Base-by-base conservation (phyloP, 2,888 invertebrate genomes). In the Troides oblongomaculatus region DNA sequence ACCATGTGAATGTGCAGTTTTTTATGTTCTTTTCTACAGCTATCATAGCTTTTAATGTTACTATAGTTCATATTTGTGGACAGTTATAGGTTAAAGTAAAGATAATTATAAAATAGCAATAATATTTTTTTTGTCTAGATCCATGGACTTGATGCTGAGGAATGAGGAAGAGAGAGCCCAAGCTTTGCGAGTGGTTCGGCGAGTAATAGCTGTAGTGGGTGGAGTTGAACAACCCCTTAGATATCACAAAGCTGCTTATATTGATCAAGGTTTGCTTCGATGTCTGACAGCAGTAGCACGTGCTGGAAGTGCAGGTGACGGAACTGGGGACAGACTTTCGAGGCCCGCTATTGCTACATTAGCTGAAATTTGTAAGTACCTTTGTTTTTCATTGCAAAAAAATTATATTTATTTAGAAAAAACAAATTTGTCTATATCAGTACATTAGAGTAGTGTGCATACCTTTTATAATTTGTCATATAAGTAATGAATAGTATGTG, bases 131-230 rank as follows among this genome's bases (percentile, higher is more conserved):
- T 17, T 10, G 14, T 46, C 46, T 17, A 97, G 97, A 81, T 98
- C 97, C 75, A 94, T 99, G 84, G 99, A 99, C 90, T 93, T 99
- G 73, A 95, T 96, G 87, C 92, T 98, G 63, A 96, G 96, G 78
- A 98, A 98, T 87, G 99, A 99, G 85, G 95, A 97, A 76, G 99
- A 99, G 86, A 94, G 98, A 60, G 95, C 97, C 67, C 99, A 99
- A 89, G 98, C 97, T 0, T 93, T 99, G 77, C 96, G 98, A 79
- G 94, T 99, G 72, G 96, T 97, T 69, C 93, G 97, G 65, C 86
- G 92, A 2, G 85, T 89, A 53, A 84, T 89, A 7, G 90, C 89
- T 0, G 87, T 91, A 8, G 91, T 89, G 0, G 92, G 91, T 0
- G 84, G 85, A 84, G 94, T 76, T 81, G 97, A 80, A 91, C 97